phyloP scores from a whole-genome alignment of 1,140 invertebrate species.

The Aplysia californica region DNA sequence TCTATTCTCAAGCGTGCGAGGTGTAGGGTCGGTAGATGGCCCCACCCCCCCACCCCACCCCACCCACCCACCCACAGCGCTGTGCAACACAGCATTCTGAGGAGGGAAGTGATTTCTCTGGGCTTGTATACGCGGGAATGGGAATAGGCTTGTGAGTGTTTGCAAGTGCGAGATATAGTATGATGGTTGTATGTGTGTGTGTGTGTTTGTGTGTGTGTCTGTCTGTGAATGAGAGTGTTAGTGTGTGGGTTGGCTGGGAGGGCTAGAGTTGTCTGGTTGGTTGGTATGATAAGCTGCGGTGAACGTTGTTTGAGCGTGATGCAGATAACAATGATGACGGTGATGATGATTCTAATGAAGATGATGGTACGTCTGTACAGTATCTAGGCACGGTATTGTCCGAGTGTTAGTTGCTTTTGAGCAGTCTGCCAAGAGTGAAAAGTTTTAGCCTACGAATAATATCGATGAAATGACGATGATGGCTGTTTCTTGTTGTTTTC shows the following conservation, averaged over 20 bases:
- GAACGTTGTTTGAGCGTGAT: background rate
- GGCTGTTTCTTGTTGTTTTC: too few species aligned
- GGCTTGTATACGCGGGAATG: background rate
- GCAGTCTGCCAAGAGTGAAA: background rate
- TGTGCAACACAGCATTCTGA: background rate
- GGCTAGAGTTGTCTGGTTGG: too few species aligned
- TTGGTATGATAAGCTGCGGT: background rate
- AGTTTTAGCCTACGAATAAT: too few species aligned
- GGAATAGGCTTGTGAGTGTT: background rate
- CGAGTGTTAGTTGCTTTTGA: background rate
- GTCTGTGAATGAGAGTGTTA: background rate
- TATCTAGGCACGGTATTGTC: background rate
- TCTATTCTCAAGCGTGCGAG: background rate
- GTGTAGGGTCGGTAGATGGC: background rate
- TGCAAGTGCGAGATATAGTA: background rate
- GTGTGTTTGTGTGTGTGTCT: background rate
- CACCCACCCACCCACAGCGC: background rate
- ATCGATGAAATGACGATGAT: too few species aligned
- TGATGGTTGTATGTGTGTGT: background rate
- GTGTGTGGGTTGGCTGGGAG: background rate
- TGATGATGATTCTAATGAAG: background rate
- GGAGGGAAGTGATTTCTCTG: background rate
- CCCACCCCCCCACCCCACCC: background rate
- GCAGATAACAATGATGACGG: too few species aligned
- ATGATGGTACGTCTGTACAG: background rate